Evolutionary conservation across 2,113 vertebrate genomes (phyloP).

Genomic region (Paraplagusia blochii): DNA sequence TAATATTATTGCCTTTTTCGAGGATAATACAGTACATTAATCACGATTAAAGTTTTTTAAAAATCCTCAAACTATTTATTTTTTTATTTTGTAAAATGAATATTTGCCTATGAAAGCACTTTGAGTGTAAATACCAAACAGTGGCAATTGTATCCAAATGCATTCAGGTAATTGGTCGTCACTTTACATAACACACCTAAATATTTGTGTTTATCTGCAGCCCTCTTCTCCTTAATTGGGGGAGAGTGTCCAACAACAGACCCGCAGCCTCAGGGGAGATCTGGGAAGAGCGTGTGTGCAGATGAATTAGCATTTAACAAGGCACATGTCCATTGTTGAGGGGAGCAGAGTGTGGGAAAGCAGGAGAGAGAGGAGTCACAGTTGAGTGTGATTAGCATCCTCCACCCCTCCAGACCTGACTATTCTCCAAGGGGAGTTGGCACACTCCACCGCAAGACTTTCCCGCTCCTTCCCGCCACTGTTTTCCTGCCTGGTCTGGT

Average conservation of each 20-base stretch:
- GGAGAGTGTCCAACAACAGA: conserved; percentile 44
- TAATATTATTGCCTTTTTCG: too few species aligned
- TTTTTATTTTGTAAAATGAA: too few species aligned
- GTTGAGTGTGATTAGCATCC: conserved; percentile 67
- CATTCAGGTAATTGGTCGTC: neutral
- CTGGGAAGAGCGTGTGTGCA: conserved; percentile 43
- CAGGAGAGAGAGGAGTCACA: conserved; percentile 65
- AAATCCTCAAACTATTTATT: too few species aligned
- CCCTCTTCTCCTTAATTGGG: conserved; percentile 21
- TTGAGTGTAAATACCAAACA: neutral
- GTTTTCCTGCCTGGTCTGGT: neutral
- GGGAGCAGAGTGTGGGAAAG: conserved; percentile 73
- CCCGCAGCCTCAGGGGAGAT: conserved; percentile 16
- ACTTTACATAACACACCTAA: conserved; percentile 11
- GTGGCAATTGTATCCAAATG: neutral
- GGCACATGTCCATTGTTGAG: conserved; percentile 73
- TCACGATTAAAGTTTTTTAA: too few species aligned
- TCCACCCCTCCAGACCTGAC: conserved; percentile 42
- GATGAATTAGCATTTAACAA: conserved; percentile 73
- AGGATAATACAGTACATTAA: too few species aligned
- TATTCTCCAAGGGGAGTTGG: conserved; percentile 52
- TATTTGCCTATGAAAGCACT: too few species aligned
- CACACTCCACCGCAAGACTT: conserved; percentile 57
- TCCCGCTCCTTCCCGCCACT: neutral
- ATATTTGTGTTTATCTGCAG: conserved; percentile 46